These are phyloP conservation scores for Chondrosia reniformis DNA, from an alignment of 37 sponge, comb jelly and placozoan genomes.

Conservation along the genomic window DNA sequence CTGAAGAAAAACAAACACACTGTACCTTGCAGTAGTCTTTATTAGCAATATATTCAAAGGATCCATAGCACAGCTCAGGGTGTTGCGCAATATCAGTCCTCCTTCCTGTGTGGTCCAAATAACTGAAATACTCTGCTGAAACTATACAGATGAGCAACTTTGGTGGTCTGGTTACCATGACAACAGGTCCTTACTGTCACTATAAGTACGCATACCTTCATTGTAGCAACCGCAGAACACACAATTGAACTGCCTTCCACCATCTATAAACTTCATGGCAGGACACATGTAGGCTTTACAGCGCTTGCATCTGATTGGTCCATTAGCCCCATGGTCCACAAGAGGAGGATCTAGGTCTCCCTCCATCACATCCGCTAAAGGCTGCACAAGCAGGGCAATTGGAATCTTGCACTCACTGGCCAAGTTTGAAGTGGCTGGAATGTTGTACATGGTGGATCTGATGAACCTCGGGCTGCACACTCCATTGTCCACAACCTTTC, in stretches of 20 bases:
- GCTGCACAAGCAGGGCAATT: conserved; percentile 77
- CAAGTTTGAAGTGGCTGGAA: conserved; percentile 80
- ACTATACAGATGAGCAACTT: conserved; percentile 39
- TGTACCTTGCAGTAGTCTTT: conserved; percentile 94
- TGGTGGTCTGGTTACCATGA: too few relatives aligned
- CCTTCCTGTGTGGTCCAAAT: conserved; percentile 88
- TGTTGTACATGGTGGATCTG: conserved; percentile 85
- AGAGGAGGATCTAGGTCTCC: conserved; percentile 53
- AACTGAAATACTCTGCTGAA: conserved; percentile 87
- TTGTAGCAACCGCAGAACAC: conserved; percentile 81
- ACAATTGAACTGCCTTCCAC: conserved; percentile 84
- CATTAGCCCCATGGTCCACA: conserved; percentile 82
- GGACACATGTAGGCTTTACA: conserved; percentile 99
- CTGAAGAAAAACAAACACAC: too few relatives aligned
- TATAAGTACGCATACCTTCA: conserved; percentile 62
- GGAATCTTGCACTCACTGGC: conserved; percentile 81
- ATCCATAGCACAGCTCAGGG: conserved; percentile 87
- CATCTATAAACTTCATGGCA: conserved; percentile 80
- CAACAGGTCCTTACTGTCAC: too few relatives aligned
- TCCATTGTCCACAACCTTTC: conserved; percentile 29
- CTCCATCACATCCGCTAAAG: conserved; percentile 58
- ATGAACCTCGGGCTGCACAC: conserved; percentile 83
- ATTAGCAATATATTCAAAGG: conserved; percentile 85
- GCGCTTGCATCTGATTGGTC: conserved; percentile 92
- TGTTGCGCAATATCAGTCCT: conserved; percentile 73